Evolutionary conservation across 2,888 invertebrate genomes (phyloP).

Genomic region (Glomeris marginata): DNA sequence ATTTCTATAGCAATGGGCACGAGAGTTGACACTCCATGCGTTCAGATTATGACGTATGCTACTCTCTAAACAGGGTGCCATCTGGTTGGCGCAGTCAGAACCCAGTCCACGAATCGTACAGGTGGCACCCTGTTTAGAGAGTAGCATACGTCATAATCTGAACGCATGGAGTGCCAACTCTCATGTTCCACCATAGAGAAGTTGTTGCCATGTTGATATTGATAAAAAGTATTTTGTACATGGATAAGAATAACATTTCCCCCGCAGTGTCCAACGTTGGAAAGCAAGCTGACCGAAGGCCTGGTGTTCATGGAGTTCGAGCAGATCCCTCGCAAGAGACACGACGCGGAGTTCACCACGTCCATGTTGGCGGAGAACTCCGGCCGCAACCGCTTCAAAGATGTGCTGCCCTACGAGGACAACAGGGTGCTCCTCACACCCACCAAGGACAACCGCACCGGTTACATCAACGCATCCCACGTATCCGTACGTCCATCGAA

Average conservation of each 20-base stretch:
- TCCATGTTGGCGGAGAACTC: constrained; percentile 55
- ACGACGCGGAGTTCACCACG: constrained; percentile 51
- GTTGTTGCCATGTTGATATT: too few relatives aligned
- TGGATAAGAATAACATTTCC: constrained; percentile 2
- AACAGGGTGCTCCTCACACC: constrained; percentile 72
- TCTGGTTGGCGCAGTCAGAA: too few relatives aligned
- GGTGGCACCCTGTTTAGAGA: too few relatives aligned
- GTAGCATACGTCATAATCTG: too few relatives aligned
- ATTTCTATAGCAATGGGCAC: too few relatives aligned
- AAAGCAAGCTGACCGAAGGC: constrained; percentile 51
- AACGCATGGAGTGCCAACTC: too few relatives aligned
- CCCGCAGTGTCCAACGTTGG: constrained; percentile 31
- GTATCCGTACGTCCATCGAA: constrained; percentile 53
- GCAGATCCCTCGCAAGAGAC: constrained; percentile 56
- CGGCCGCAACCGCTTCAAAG: constrained; percentile 42
- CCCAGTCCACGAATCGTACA: too few relatives aligned
- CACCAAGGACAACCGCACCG: constrained; percentile 62
- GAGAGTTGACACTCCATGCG: too few relatives aligned
- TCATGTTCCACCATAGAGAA: too few relatives aligned
- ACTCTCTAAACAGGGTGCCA: too few relatives aligned
- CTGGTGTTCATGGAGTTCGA: constrained; percentile 60
- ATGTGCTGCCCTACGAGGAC: constrained; percentile 78
- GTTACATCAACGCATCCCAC: constrained; percentile 86
- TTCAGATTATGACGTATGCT: too few relatives aligned
- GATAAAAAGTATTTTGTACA: too few relatives aligned